A percentile compares a stretch with the other conserved stretches of the same genome.
phyloP scores from a whole-genome alignment of 2,888 invertebrate species.

The Drosophila ezoana region DNA sequence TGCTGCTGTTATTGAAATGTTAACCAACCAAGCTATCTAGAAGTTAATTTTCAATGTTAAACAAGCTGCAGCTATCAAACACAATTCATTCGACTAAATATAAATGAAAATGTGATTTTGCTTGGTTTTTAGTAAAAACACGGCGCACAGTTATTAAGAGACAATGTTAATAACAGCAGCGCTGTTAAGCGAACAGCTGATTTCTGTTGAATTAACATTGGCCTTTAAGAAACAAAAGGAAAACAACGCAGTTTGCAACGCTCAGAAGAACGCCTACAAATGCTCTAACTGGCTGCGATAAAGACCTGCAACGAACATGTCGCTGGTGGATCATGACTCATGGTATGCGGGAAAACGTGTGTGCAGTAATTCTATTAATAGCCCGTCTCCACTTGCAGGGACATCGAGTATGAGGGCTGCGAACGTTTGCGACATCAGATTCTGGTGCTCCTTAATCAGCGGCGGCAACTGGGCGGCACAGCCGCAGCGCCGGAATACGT shows the following conservation, averaged over 20 bases:
- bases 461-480: slow-evolving; percentile 85
- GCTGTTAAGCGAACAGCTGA: too few species aligned
- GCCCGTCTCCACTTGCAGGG: slow-evolving; percentile 84
- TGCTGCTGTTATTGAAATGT: slow-evolving; percentile 3
- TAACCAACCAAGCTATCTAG: not conserved
- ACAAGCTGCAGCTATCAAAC: too few species aligned
- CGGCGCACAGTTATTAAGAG: not conserved
- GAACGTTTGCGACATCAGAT: slow-evolving; percentile 88
- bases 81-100: too few species aligned
- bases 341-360: slow-evolving; percentile 69
- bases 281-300: slow-evolving; percentile 36
- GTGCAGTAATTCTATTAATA: too few species aligned
- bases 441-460: slow-evolving; percentile 87
- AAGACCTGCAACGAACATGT: slow-evolving; percentile 70
- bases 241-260: slow-evolving; percentile 36
- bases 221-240: slow-evolving; percentile 9
- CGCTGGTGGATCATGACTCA: slow-evolving; percentile 84
- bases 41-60: too few species aligned
- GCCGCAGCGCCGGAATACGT: slow-evolving; percentile 85
- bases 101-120: too few species aligned
- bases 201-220: slow-evolving; percentile 7
- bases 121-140: not conserved
- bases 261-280: slow-evolving; percentile 25
- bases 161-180: not conserved
- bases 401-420: slow-evolving; percentile 88